Conservation (phyloP, 1,140 invertebrate species). For the Camponotus pennsylvanicus region DNA sequence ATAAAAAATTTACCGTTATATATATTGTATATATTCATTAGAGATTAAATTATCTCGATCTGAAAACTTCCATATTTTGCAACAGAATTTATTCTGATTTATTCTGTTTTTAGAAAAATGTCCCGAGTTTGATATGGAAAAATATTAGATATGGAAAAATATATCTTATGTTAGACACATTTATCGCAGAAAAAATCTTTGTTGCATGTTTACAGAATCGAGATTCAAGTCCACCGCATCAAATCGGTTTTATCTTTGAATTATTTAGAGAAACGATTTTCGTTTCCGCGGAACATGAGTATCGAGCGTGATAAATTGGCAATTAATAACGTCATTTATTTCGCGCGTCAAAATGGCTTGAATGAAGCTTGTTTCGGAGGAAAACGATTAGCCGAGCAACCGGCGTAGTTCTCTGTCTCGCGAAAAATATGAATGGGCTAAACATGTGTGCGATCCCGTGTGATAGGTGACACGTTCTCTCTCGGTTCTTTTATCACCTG, state of each 20-base stretch:
- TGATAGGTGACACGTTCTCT: slow-evolving; percentile 22
- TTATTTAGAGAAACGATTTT: background rate
- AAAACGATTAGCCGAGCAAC: slow-evolving; percentile 28
- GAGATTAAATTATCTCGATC: background rate
- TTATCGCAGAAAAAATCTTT: slow-evolving; percentile 4
- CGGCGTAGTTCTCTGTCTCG: background rate
- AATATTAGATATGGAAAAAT: background rate
- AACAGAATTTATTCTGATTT: background rate
- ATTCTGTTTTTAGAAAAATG: background rate
- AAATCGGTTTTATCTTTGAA: background rate
- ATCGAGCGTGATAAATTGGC: slow-evolving; percentile 21
- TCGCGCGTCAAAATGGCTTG: slow-evolving; percentile 13
- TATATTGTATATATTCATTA: background rate
- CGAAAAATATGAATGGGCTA: slow-evolving; percentile 48
- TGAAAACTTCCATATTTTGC: background rate
- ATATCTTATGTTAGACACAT: slow-evolving; percentile 7
- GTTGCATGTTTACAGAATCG: background rate
- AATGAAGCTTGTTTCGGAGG: slow-evolving; percentile 24
- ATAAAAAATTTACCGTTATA: background rate
- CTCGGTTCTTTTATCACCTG: slow-evolving; percentile 33
- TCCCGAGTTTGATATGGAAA: background rate
- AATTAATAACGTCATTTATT: slow-evolving; percentile 47
- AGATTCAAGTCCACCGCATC: background rate
- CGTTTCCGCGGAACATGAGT: background rate
- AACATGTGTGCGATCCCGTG: slow-evolving; percentile 11